Base-by-base conservation (phyloP, 2,797 vertebrate species). In the Rachycentron canadum region DNA sequence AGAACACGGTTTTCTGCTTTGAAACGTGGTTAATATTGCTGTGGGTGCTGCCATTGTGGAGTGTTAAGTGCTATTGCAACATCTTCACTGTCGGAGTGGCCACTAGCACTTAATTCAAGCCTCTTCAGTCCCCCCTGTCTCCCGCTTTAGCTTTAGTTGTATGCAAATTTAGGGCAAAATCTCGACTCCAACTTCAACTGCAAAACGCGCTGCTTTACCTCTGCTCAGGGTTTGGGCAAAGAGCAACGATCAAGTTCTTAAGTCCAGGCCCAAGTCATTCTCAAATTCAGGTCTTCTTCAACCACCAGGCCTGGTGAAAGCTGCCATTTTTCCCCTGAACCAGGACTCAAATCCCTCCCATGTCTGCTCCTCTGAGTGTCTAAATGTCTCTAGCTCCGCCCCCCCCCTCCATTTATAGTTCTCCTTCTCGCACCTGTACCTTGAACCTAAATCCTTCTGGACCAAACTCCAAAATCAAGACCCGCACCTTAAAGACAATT, bases 41-140 rank as follows among this genome's bases (percentile, higher is more conserved):
- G 19, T 67, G 59, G 73, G 55, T 56, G 25, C 52, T 60, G 72
- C 69, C 69, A 45, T 60, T 70, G 86, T 82, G 62, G 64, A 73
- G 73, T 59, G 63, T 56, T 75, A 76, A 85, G 75, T 79, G 77
- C 79, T 75, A 60, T 62, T 77, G 75, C 79, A 78, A 82, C 73
- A 57, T 79, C 79, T 82, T 49, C 77, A 61, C 70, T 56, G 61
- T 76, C 78, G 87, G 88, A 93, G 89, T 89, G 91, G 88, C 87
- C 73, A 28, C 41, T 7, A 41, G 76, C 76, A 36, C 60, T 73
- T 85, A 6, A 61, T 83, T 65, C 23, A 63, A 60, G 62, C 72
- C 73, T 70, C 30, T 32, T 74, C 40, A 3, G 58, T 26, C 34
- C 50, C 60, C 26, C 32, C 25, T 28, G 26, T 25, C 30, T 38